Evolutionary conservation across 2,113 vertebrate species (phyloP).

Genomic region (Synchiropus splendidus): DNA sequence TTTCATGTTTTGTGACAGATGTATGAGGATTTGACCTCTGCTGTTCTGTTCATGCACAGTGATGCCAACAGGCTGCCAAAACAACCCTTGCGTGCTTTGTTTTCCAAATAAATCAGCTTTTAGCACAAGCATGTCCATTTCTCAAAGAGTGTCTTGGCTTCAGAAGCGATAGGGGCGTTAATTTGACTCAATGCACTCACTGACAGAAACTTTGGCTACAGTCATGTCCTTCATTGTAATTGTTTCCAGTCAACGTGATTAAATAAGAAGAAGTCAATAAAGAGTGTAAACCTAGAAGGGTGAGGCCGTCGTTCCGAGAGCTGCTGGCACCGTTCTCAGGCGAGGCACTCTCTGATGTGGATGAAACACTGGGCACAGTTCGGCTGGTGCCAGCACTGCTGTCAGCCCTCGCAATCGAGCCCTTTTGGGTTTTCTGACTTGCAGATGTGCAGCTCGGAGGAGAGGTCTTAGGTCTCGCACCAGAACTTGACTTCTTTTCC

Average conservation of each 20-base stretch:
- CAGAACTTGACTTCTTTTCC: conserved; percentile 68
- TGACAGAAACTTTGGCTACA: background rate
- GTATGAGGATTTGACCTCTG: background rate
- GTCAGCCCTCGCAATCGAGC: conserved; percentile 57
- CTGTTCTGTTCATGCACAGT: conserved; percentile 1
- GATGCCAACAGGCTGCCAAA: conserved; percentile 17
- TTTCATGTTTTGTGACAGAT: background rate
- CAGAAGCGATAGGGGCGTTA: no score
- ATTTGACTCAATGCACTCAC: no score
- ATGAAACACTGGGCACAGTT: conserved; percentile 32
- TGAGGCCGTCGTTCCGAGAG: conserved; percentile 45
- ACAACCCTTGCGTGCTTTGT: conserved; percentile 8
- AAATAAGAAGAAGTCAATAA: conserved; percentile 28
- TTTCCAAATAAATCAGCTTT: conserved; percentile 21
- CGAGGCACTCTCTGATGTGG: conserved; percentile 64
- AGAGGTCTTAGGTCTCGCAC: conserved; percentile 78
- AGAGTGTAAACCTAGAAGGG: conserved; percentile 55
- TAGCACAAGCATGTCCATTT: background rate
- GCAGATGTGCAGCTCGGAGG: conserved; percentile 51
- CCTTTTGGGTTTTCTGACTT: conserved; percentile 67
- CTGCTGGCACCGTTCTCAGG: conserved; percentile 62
- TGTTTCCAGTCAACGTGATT: conserved; percentile 9
- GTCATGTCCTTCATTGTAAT: conserved; percentile 11
- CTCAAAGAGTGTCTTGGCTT: no score
- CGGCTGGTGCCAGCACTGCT: conserved; percentile 25